A percentile compares a stretch with the other conserved stretches of the same genome.
phyloP scores from a whole-genome alignment of 2,113 vertebrate genomes.

The Corythaixoides concolor region DNA sequence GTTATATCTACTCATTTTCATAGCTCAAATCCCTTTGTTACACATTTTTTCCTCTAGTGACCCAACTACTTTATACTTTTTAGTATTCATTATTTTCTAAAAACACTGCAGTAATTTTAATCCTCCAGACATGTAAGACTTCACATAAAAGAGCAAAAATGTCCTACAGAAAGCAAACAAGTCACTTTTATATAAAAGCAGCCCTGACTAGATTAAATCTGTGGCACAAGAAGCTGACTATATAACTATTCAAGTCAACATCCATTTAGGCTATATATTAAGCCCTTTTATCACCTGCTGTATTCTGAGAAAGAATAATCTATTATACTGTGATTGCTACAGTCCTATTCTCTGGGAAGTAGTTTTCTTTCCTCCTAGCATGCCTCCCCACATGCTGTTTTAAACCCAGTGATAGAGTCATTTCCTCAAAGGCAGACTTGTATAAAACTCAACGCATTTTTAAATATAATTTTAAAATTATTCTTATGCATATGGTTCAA shows the following conservation, averaged over 20 bases:
- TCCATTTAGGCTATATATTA: background rate
- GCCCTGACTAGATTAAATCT: background rate
- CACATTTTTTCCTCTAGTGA: background rate
- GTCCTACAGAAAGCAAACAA: background rate
- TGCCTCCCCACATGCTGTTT: background rate
- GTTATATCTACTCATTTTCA: background rate
- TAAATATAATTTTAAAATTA: background rate
- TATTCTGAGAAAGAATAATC: background rate
- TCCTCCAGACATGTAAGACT: background rate
- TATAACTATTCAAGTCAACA: conserved; percentile 4
- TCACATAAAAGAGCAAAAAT: background rate
- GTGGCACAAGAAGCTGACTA: background rate
- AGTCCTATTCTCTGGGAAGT: background rate
- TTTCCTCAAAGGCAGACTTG: background rate
- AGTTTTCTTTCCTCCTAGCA: background rate
- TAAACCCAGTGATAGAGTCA: background rate
- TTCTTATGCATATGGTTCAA: background rate
- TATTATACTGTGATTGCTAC: background rate
- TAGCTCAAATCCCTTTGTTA: background rate
- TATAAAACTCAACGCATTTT: background rate
- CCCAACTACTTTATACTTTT: background rate
- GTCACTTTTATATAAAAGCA: background rate
- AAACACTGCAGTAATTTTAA: background rate
- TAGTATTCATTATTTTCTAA: background rate
- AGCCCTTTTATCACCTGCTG: background rate